phyloP scores from a whole-genome alignment of 1,140 invertebrate genomes.

The Leptinotarsa texana region DNA sequence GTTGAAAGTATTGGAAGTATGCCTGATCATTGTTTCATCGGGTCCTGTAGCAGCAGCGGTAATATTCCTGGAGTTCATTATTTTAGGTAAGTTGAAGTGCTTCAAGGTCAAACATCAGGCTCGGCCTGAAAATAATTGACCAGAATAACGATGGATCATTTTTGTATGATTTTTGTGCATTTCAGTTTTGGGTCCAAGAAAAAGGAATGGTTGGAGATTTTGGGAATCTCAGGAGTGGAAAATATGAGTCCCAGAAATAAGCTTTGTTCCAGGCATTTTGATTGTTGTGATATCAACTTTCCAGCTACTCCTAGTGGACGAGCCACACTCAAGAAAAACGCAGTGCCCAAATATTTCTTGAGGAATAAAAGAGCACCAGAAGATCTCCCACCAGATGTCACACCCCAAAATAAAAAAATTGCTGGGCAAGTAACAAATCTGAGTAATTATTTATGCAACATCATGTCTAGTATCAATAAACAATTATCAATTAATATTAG shows the following conservation, averaged over 20 bases:
- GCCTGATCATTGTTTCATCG: not conserved
- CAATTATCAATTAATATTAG: not conserved
- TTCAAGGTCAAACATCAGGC: not conserved
- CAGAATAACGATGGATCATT: not conserved
- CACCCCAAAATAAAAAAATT: not conserved
- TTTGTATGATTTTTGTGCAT: not conserved
- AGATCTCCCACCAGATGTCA: not conserved
- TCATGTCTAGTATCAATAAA: not conserved
- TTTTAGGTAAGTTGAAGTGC: not conserved
- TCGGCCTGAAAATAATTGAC: not conserved
- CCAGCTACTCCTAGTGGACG: not conserved
- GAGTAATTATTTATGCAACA: constrained; percentile 1
- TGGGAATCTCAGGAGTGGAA: not conserved
- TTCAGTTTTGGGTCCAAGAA: constrained; percentile 2
- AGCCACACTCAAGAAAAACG: constrained; percentile 2
- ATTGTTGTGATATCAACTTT: not conserved
- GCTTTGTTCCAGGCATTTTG: not conserved
- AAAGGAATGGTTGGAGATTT: not conserved
- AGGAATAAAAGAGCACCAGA: not conserved
- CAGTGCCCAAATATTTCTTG: not conserved
- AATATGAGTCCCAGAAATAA: not conserved
- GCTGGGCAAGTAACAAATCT: not conserved
- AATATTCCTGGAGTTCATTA: constrained; percentile 3
- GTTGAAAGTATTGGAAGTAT: not conserved
- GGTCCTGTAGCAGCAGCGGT: not conserved